phyloP scores from a whole-genome alignment of 2,797 vertebrate species.

The Coilia nasus region DNA sequence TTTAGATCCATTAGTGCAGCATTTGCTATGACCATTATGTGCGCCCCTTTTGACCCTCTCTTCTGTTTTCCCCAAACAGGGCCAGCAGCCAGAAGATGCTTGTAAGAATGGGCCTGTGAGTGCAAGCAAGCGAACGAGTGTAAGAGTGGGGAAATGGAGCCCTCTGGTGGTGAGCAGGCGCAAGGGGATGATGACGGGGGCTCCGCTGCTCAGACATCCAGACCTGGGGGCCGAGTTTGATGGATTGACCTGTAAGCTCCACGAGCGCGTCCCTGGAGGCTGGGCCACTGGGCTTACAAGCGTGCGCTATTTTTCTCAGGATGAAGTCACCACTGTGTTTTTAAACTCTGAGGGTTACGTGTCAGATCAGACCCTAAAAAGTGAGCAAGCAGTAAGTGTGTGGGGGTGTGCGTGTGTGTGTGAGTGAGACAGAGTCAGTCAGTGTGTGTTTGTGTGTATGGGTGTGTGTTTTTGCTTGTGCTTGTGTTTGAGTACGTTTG shows the following conservation, averaged over 20 bases:
- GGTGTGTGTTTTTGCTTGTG: not conserved
- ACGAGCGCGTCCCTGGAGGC: not conserved
- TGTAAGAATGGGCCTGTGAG: not conserved
- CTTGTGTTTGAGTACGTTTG: not conserved
- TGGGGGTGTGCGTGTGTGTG: not conserved
- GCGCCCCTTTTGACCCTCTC: too few species aligned
- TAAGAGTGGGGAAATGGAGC: conserved; percentile 9
- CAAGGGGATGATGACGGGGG: not conserved
- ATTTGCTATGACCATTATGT: too few species aligned
- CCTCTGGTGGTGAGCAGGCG: conserved; percentile 29
- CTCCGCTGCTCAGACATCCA: not conserved
- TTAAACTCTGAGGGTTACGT: conserved; percentile 52
- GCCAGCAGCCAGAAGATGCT: not conserved
- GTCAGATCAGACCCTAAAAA: conserved; percentile 55
- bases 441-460: not conserved
- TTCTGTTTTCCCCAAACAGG: not conserved
- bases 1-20: too few species aligned
- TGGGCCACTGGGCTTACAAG: conserved; percentile 43
- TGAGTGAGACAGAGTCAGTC: not conserved
- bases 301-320: conserved; percentile 55
- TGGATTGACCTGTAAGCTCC: conserved; percentile 27
- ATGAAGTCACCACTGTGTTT: conserved; percentile 60
- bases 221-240: not conserved
- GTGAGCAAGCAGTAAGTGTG: conserved; percentile 53
- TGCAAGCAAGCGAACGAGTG: not conserved